Conservation (phyloP, 2,888 invertebrate species). For the Ecliptopera silaceata region DNA sequence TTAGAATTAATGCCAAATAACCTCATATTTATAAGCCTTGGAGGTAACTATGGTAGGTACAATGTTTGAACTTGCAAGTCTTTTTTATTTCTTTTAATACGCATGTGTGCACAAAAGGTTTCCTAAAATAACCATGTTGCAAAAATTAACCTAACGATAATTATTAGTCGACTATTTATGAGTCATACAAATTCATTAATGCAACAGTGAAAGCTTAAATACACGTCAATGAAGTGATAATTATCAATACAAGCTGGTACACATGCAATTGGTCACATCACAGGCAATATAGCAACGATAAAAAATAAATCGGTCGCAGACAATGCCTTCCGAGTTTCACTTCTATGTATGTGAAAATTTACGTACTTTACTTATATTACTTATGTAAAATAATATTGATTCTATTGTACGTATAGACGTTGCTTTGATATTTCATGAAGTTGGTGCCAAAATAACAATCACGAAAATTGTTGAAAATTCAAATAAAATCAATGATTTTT, state of each 20-base stretch:
- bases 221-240: conserved; percentile 57
- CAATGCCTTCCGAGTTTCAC: conserved; percentile 63
- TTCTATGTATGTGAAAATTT: conserved; percentile 36
- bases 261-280: conserved; percentile 14
- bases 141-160: conserved; percentile 32
- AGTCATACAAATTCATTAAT: conserved; percentile 42
- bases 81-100: neutral
- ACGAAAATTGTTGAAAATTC: no score
- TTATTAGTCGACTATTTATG: conserved; percentile 27
- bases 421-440: neutral
- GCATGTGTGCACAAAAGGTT: neutral
- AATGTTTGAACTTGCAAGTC: neutral
- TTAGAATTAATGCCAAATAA: neutral
- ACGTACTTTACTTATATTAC: conserved; percentile 19
- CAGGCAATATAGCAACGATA: conserved; percentile 48
- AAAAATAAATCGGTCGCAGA: conserved; percentile 53
- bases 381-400: conserved; percentile 1
- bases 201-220: conserved; percentile 63
- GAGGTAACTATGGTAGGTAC: neutral
- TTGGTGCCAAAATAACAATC: no score
- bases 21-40: neutral
- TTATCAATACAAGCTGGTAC: conserved; percentile 37
- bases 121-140: conserved; percentile 18
- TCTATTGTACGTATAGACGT: neutral
- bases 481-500: no score